Base-by-base conservation (phyloP, 1,140 invertebrate genomes). In the Varroa destructor region DNA sequence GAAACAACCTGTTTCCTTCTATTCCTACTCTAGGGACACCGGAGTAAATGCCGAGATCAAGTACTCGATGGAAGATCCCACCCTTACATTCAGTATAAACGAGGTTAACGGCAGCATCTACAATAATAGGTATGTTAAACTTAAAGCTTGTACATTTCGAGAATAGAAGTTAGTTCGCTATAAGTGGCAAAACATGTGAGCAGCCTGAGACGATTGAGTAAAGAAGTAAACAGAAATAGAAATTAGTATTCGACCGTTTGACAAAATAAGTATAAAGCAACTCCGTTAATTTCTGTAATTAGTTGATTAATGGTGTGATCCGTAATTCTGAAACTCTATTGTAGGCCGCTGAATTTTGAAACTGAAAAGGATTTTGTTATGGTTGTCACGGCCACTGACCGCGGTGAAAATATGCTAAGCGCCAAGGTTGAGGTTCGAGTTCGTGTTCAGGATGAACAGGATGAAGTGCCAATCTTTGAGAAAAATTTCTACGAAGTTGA, bases 351-450 rank as follows among this genome's bases (percentile, higher is more conserved):
- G 64, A 89, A 93, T 79, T 93, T 89, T 79, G 91, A 93, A 78
- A 85, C 84, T 37, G 85, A 88, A 75, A 87, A 87, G 80, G 87
- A 88, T 25, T 80, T 78, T 71, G 75, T 78, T 72, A 61, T 82
- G 8, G 87, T 89, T 43, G 88, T 95, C 0, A 91, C 89, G 2
- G 92, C 91, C 1, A 88, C 87, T 77, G 92, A 95, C 78, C 87
- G 87, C 43, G 91, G 89, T 3, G 84, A 86, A 0, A 89, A 93
- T 81, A 85, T 87, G n/a, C 83, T 88, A 37, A 82, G 92, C 70
- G 88, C 89, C 0, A 93, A 90, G 0, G 89, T 90, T 0, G 89
- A 88, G 3, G 90, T 94, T 0, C 88, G 87, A 0, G 86, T 97
- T 0, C 80, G 84, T 73, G 84, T 87, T n/a, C 79, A 85, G 42